Evolutionary conservation across 2,113 vertebrate species (phyloP), one percentile per base, ranked within the genome.

Genomic region (Astur gentilis): DNA sequence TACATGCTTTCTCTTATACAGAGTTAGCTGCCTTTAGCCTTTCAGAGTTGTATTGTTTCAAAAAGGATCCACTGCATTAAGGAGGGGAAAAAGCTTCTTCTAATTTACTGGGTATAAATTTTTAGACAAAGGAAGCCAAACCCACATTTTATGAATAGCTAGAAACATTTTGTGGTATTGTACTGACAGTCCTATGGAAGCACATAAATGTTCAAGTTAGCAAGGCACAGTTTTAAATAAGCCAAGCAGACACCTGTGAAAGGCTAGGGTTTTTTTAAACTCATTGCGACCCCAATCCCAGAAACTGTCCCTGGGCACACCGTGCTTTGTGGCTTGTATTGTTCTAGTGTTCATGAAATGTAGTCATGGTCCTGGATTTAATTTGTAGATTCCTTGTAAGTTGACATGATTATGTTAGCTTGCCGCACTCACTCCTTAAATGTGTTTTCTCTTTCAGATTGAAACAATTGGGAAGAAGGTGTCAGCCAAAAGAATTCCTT

Each of bases 391-490:
- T 81, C 11, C 11, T 89, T 13, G 7, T 21, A 61, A 49, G 25
- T 49, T 87, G 38, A 21, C 6, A 2, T 44, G 44, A 52, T 36
- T 58, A 26, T 31, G 16, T 57, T 65, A 29, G 19, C 25, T 88
- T 80, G 45, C 42, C 29, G 19, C 7, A 19, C 38, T 90, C 27
- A 38, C 54, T 70, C 58, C 16, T 19, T 65, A 23, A 87, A 87
- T 83, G 62, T 71, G 66, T 42, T 83, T 91, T 90, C 29, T 79
- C 47, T 95, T 95, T 65, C 96, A 99, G 99, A 99, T 99, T 64
- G 99, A 99, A 97, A 99, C 99, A 76, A 99, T 99, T 79, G 99
- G 99, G 64, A 99, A 99, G 97, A 99, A 99, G 94, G 98, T 99
- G 75, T 98, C 98, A 6, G 97, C 98, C 12, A 98, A 98, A 72